Base-by-base conservation (phyloP, 2,888 invertebrate species). In the Lissocephala sabroskyi region DNA sequence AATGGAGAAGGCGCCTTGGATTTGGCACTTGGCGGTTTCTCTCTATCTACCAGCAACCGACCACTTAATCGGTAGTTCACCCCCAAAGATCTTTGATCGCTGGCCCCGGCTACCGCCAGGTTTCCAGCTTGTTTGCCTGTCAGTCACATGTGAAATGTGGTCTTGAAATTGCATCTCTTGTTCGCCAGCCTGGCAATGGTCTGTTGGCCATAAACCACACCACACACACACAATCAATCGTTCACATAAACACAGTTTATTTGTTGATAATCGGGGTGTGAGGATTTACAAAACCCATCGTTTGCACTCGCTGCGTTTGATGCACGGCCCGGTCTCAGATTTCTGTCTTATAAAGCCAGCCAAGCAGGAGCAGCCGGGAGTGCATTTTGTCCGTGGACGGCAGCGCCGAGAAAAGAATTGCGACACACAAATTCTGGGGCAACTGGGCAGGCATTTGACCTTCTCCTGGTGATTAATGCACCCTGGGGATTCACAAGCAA, bases 41-140 rank as follows among this genome's bases (percentile, higher is more conserved):
- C 54, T 36, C n/a, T n/a, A n/a, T n/a, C n/a, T n/a, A n/a, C n/a
- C n/a, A n/a, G n/a, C n/a, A n/a, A n/a, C n/a, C 37, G 49, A 44
- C 55, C 46, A 62, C 55, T 65, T 65, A 64, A 62, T 59, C 65
- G 64, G 64, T 65, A 50, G 44, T 65, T 64, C 52, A 65, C 48
- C 64, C 43, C 62, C 30, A 42, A 41, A 47, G 46, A 52, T 58
- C 52, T 48, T 10, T n/a, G 10, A 10, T 29, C 57, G 48, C 48
- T 41, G 51, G 17, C 41, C 39, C 36, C 23, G 46, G 46, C 40
- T 18, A 36, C 30, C 36, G 33, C 30, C 13, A 37, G 23, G n/a
- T 23, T 26, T 30, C 3, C 35, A 13, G 36, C 14, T 35, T 13
- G 29, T 17, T 11, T 35, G 35, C 36, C 49, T 46, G 60, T 56